Evolutionary conservation across 2,113 vertebrate species (phyloP).

Genomic region (Tonatia bakeri): DNA sequence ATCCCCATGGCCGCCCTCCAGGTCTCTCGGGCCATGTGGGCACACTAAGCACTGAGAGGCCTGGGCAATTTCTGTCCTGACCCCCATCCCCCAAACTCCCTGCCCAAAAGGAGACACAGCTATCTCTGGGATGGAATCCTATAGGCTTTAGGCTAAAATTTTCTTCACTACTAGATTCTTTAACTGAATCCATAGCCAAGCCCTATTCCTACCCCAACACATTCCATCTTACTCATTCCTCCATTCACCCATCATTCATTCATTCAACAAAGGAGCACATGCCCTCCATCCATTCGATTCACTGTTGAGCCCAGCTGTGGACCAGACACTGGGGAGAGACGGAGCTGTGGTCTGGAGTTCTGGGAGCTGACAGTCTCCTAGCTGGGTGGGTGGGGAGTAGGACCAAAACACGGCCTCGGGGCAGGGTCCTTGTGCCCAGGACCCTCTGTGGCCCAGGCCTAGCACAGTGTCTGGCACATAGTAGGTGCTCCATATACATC

Average conservation of each 20-base stretch:
- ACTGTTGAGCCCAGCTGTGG: fast-evolving
- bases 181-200: neutral
- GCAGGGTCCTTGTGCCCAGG: neutral
- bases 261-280: neutral
- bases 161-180: neutral
- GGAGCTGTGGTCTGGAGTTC: neutral
- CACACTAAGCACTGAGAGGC: neutral
- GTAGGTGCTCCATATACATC: neutral
- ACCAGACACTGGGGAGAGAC: neutral
- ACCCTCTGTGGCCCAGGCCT: neutral
- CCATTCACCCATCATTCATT: neutral
- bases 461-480: too few relatives aligned
- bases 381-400: neutral
- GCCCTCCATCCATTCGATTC: neutral
- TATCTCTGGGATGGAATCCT: neutral
- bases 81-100: fast-evolving
- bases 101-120: neutral
- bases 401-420: neutral
- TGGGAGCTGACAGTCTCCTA: neutral
- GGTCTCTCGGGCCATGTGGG: fast-evolving
- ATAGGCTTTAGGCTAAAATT: neutral
- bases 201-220: neutral
- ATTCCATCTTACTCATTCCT: neutral
- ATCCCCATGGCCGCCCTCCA: neutral
- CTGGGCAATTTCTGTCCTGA: neutral